Evolutionary conservation across 2,888 invertebrate genomes (phyloP), one percentile per base, ranked within the genome.

Genomic region (Druceiella hillmani): DNA sequence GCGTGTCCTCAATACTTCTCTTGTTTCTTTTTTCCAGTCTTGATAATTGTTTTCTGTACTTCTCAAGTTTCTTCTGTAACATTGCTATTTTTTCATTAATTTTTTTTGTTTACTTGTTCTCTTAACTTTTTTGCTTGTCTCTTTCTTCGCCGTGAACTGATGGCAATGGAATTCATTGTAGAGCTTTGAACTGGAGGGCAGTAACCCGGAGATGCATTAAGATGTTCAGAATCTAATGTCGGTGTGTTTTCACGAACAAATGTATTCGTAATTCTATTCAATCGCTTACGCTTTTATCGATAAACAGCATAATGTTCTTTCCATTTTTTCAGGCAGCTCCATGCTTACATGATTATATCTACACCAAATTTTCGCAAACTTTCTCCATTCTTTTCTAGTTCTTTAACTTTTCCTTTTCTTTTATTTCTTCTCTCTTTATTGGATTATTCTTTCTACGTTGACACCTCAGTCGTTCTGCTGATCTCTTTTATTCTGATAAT

Each of bases 381-480:
- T 40, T 46, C 43, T 44, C 39, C 41, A 38, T 43, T 47, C 33
- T 41, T 48, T 26, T 33, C 43, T 36, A 36, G 39, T 11, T 44
- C 40, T 3, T 45, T 41, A n/a, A 16, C 16, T n/a, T 26, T 22
- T 28, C 40, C 39, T 15, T 44, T 44, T 38, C 39, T 41, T 30
- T 26, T 45, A 35, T 39, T 34, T 38, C 45, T 22, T 34, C 45
- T 40, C 40, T 33, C 37, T 33, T 41, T 47, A 45, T 38, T 15
- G 22, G 47, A 44, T 34, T 47, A 42, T 41, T 44, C 44, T 47
- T 47, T 47, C 33, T n/a, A n/a, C 27, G 32, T 41, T 41, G 20
- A 12, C 46, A 47, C 34, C 41, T 25, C 29, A 40, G 6, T 17
- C 33, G 33, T 20, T 33, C 33, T 33, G 33, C 33, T 33, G 24